Base-by-base conservation (phyloP, 2,888 invertebrate species). In the Automeris io region DNA sequence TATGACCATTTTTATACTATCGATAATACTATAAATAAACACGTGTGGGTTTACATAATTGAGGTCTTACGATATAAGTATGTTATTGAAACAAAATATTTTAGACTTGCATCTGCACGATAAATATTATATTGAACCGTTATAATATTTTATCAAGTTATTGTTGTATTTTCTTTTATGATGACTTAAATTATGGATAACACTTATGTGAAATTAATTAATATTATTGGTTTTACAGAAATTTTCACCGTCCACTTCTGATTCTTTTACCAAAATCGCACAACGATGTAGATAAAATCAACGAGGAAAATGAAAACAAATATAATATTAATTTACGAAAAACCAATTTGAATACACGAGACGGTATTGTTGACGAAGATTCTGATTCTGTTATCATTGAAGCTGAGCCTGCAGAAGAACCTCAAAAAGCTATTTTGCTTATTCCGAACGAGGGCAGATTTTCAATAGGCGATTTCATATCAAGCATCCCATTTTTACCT, bases 401-500 rank as follows among this genome's bases (percentile, higher is more conserved):
- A 2, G 69, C 81, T 13, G 66, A 65, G 33, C 9, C 18, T 8
- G 25, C 22, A 13, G 19, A 25, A 18, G 32, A 48, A 33, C 44
- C 54, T 33, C 53, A 55, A 35, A 64, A 51, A 50, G 61, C 65
- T 4, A 41, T 70, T 23, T 35, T 77, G 31, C 45, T 79, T 22
- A 39, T 66, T 37, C 57, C 67, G 3, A 66, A 63, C 18, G 54
- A 53, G 37, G 66, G 68, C 9, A 70, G 74, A 51, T 51, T 65
- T 8, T 60, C 67, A 1, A 62, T 86, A 8, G 87, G 88, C 3
- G 76, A 74, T 22, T 65, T 89, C 34, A 89, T 91, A 40, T 80
- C 85, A 9, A 64, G 70, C 3, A 82, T 89, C 16, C 88, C 88
- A 0, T 89, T 88, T 58, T 68, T 91, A 12, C 91, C 91, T 0